Evolutionary conservation across 2,888 invertebrate species (phyloP), one percentile per base, ranked within the genome.

Genomic region (Macaria notata): DNA sequence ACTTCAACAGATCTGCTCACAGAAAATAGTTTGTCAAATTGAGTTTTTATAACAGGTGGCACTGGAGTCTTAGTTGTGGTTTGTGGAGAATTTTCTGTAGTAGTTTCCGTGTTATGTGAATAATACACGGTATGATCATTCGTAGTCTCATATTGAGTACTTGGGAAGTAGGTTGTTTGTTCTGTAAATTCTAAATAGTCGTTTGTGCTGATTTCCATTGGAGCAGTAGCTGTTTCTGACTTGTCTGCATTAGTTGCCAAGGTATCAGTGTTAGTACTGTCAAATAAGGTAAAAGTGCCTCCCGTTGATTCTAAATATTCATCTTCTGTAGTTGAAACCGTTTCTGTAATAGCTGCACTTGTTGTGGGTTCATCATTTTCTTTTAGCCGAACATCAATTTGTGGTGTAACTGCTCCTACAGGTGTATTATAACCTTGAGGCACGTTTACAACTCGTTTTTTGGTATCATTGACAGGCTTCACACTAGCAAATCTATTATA

Each of bases 1-100:
- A 95, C 93, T 84, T 95, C 94, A 3, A 94, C 93, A 36, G 94
- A 93, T 75, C 95, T 89, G 76, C 94, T 95, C 0, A 95, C 93
- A 67, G 95, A 94, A 61, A 95, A 94, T 19, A 95, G 73, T 79
- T 93, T 94, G 68, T 94, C 92, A 36, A 92, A 84, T 69, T 91
- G 90, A 30, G 91, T 87, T 81, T 91, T 91, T 33, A 91, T 74
- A 8, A 86, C 77, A 4, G 86, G 86, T 5, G 83, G 69, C 48
- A 77, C 71, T 55, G 79, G 74, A 31, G 83, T 70, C 49, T 70
- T 59, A 44, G 64, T 70, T 29, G 87, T 61, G 46, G 69, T 63
- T 60, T 68, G 68, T 30, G 66, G 45, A 9, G 48, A 42, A 36
- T 57, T 62, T 66, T 79, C 74, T 3, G 79, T 78, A 38, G 65